Percentiles rank a stretch among this genome's conserved stretches.
phyloP scores from a whole-genome alignment of 2,888 invertebrate genomes.

The Drosophila mayaguana region DNA sequence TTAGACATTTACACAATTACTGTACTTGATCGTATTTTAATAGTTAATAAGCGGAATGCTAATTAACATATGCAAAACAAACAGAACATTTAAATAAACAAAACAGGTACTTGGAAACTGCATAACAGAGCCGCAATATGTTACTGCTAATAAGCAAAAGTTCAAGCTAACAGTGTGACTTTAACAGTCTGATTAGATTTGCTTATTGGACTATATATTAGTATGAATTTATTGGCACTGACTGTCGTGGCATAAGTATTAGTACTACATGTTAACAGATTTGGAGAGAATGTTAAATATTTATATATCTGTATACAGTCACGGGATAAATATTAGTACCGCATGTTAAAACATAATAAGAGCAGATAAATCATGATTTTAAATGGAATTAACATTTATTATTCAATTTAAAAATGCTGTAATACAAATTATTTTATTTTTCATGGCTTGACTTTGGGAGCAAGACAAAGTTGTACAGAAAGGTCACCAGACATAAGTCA shows the following conservation, averaged over 20 bases:
- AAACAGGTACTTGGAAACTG: neutral
- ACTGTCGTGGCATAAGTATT: neutral
- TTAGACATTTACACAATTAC: neutral
- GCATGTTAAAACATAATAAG: neutral
- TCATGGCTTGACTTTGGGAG: too few relatives aligned
- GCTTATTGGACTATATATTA: neutral
- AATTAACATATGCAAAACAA: slow-evolving; percentile 6
- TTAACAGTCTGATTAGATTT: neutral
- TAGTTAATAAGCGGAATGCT: slow-evolving; percentile 1
- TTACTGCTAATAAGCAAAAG: neutral
- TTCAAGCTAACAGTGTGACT: neutral
- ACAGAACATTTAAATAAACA: neutral
- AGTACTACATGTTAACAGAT: neutral
- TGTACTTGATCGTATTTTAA: neutral
- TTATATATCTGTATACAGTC: neutral
- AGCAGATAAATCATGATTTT: too few relatives aligned
- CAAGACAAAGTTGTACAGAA: neutral
- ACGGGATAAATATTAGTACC: neutral
- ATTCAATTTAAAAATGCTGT: too few relatives aligned
- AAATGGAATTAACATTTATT: too few relatives aligned
- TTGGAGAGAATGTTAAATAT: neutral
- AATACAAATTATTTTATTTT: too few relatives aligned
- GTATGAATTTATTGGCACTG: too few relatives aligned
- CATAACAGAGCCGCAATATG: neutral
- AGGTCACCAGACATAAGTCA: neutral